phyloP scores from a whole-genome alignment of 2,888 invertebrate genomes.

The Cremastinae sp. region DNA sequence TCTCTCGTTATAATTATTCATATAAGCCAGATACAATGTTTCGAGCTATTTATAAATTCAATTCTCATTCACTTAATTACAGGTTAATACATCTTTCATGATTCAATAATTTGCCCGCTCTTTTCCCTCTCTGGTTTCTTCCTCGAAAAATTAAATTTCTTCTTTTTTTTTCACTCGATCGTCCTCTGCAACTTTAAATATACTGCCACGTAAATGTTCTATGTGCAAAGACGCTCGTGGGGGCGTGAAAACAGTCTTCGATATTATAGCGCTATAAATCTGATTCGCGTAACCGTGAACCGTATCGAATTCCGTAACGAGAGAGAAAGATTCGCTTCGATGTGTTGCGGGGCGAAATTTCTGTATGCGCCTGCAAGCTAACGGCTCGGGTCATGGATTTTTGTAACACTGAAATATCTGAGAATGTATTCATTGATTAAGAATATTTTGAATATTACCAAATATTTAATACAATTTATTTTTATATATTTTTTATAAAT shows the following conservation, averaged over 20 bases:
- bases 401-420: conserved; percentile 31
- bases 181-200: conserved; percentile 26
- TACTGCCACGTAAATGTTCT: neutral
- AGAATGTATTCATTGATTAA: too few species aligned
- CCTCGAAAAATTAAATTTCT: neutral
- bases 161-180: neutral
- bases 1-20: neutral
- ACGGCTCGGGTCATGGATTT: conserved; percentile 44
- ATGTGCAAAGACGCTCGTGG: conserved; percentile 11
- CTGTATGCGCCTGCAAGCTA: neutral
- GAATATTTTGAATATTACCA: too few species aligned
- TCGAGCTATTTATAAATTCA: neutral
- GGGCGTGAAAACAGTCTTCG: conserved; percentile 55
- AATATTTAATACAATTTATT: too few species aligned
- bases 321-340: conserved; percentile 24
- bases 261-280: conserved; percentile 55
- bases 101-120: neutral
- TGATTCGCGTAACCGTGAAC: conserved; percentile 59
- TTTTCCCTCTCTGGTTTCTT: conserved; percentile 9
- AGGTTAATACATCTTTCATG: too few species aligned
- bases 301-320: conserved; percentile 57
- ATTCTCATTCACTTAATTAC: neutral
- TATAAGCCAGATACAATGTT: neutral
- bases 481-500: too few species aligned
- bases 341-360: conserved; percentile 5